Base-by-base conservation (phyloP, 2,888 invertebrate species). In the Linnaemya vulpina region DNA sequence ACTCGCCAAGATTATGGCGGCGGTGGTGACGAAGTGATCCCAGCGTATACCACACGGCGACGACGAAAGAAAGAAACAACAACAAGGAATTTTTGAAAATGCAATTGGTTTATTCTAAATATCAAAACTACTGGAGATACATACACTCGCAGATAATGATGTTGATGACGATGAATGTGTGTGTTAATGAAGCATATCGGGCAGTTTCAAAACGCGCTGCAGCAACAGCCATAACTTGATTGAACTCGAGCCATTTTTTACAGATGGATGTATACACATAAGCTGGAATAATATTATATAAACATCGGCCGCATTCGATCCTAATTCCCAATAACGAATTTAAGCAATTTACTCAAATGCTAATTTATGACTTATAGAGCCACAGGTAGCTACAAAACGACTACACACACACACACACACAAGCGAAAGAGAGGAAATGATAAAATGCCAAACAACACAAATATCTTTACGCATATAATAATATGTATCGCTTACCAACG, bases 271-370 rank as follows among this genome's bases (percentile, higher is more conserved):
- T 8, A 17, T 9, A 20, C n/a, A 51, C 46, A 60, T 20, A 77
- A 83, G 73, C 65, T 87, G 87, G 83, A 87, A 83, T 86, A 84
- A 80, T 82, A 85, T 78, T 78, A 77, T 78, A 70, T 78, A 78
- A 84, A 79, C 83, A 82, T 84, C 81, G 82, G 82, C 84, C 89
- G 88, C 89, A 90, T 89, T 89, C 89, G 89, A 89, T 89, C 89
- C 90, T 90, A 90, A 90, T 90, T 90, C 88, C 89, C 89, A 91
- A 91, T 89, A 91, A 91, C 91, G 91, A 90, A 91, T 90, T 91
- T 89, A 91, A 90, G 88, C 91, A 91, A 91, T 91, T 91, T 91
- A 91, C 91, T 89, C 89, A 91, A 91, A 91, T 91, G 90, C 91
- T 91, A 91, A 91, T 91, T 91, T 91, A 91, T 91, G 89, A 91